These are phyloP conservation scores for Nannoperca australis DNA, from an alignment of 2,797 vertebrate species.

Conservation along the genomic window DNA sequence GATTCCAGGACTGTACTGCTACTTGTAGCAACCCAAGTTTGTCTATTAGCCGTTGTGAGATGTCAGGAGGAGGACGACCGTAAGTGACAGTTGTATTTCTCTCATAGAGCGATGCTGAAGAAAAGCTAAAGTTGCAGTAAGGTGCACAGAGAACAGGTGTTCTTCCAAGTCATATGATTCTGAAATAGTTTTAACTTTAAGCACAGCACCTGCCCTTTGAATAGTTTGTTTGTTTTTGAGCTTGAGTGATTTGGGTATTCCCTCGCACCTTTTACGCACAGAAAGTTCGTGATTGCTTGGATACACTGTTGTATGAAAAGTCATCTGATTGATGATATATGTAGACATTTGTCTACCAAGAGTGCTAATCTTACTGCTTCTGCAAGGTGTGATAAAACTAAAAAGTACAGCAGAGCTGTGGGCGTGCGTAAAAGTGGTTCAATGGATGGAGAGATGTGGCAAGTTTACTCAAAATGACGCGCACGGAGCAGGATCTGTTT, in stretches of 20 bases:
- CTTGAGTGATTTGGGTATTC: conserved; percentile 12
- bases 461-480: conserved; percentile 20
- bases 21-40: conserved; percentile 89
- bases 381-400: background rate
- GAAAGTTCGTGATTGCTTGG: conserved; percentile 5
- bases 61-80: conserved; percentile 90
- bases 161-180: background rate
- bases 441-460: conserved; percentile 36
- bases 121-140: conserved; percentile 13
- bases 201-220: conserved; percentile 6
- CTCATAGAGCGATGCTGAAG: conserved; percentile 23
- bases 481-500: background rate
- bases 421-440: conserved; percentile 60
- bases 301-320: background rate
- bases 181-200: background rate
- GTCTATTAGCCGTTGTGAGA: conserved; percentile 90
- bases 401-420: background rate
- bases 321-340: background rate
- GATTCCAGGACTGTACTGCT: conserved; percentile 93
- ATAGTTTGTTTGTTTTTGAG: background rate
- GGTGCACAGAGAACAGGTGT: conserved; percentile 4
- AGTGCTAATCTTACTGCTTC: background rate
- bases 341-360: background rate
- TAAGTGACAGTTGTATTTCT: conserved; percentile 85
- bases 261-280: conserved; percentile 62